Percentiles rank a stretch among this genome's conserved stretches.
These are phyloP conservation scores for Sternotherus odoratus DNA, from an alignment of 2,797 vertebrate species.

Conservation along the genomic window DNA sequence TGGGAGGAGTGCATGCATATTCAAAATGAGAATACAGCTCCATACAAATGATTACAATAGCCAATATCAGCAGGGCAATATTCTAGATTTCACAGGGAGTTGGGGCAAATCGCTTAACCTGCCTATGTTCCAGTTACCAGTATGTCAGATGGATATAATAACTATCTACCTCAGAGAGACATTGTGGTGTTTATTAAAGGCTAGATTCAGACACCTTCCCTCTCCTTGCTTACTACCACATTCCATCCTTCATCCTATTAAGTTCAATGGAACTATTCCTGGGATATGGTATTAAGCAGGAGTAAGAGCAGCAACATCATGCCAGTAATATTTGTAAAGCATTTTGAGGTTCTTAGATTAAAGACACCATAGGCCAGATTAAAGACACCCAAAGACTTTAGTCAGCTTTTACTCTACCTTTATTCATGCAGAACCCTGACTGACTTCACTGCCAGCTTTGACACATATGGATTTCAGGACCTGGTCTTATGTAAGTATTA, in stretches of 20 bases:
- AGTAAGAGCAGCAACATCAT: not conserved
- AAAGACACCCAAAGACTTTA: slow-evolving; percentile 1
- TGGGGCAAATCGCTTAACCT: not conserved
- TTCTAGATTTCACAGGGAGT: not conserved
- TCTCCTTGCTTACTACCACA: not conserved
- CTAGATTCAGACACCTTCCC: not conserved
- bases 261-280: slow-evolving; percentile 8
- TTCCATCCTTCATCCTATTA: not conserved
- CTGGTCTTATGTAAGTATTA: not conserved
- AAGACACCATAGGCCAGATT: slow-evolving; percentile 21
- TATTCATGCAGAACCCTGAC: not conserved
- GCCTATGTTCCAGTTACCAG: not conserved
- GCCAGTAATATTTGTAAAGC: slow-evolving; percentile 8
- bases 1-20: not conserved
- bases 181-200: not conserved
- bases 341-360: not conserved
- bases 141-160: not conserved
- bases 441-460: slow-evolving; percentile 30
- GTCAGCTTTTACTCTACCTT: slow-evolving; percentile 3
- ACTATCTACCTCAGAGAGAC: not conserved
- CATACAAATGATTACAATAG: not conserved
- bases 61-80: not conserved
- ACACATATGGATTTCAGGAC: not conserved
- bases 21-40: not conserved
- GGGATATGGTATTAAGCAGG: not conserved